phyloP scores from a whole-genome alignment of 2,797 vertebrate species.

The Sebastes glaucus region DNA sequence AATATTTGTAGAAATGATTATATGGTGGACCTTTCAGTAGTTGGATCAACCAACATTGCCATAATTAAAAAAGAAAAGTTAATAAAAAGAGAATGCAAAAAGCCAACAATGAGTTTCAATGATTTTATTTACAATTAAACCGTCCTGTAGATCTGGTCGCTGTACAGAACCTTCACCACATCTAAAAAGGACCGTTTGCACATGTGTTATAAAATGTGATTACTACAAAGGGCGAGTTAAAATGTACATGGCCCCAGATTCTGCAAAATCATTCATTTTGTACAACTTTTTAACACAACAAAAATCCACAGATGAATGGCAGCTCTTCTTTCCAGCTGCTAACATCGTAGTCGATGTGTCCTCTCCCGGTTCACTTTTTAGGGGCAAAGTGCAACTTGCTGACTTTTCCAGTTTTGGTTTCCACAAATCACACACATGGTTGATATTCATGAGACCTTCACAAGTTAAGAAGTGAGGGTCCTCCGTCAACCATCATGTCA shows the following conservation, averaged over 20 bases:
- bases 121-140: slow-evolving; percentile 82
- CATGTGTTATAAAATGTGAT: slow-evolving; percentile 66
- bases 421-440: neutral
- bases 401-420: slow-evolving; percentile 16
- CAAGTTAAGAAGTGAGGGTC: slow-evolving; percentile 19
- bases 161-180: slow-evolving; percentile 61
- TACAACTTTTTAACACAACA: slow-evolving; percentile 36
- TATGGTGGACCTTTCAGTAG: too few species aligned
- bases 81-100: neutral
- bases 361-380: neutral
- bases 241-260: slow-evolving; percentile 55
- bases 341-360: slow-evolving; percentile 1
- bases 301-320: slow-evolving; percentile 35
- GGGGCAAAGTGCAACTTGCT: slow-evolving; percentile 27
- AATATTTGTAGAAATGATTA: too few species aligned
- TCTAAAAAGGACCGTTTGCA: slow-evolving; percentile 40
- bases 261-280: slow-evolving; percentile 45
- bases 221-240: slow-evolving; percentile 52
- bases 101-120: slow-evolving; percentile 34
- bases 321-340: slow-evolving; percentile 22
- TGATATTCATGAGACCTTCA: slow-evolving; percentile 54
- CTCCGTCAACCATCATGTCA: slow-evolving; percentile 42
- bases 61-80: too few species aligned
- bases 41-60: too few species aligned
- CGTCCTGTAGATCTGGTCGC: slow-evolving; percentile 55